A percentile compares a stretch with the other conserved stretches of the same genome.
These are phyloP conservation scores for Hyphantria cunea DNA, from an alignment of 1,140 invertebrate species.

Conservation along the genomic window DNA sequence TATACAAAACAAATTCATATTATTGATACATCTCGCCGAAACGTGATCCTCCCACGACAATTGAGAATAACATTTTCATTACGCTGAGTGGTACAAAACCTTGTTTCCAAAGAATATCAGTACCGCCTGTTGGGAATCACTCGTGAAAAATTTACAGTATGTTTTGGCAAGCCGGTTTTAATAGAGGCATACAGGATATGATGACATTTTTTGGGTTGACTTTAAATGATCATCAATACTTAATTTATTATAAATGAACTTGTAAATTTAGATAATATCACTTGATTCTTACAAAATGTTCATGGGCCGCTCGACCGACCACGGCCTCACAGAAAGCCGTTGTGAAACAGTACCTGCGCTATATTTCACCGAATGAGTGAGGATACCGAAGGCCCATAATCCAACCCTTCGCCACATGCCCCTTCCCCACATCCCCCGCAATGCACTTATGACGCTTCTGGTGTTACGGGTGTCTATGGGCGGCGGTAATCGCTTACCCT, in stretches of 20 bases:
- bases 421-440: too few relatives aligned
- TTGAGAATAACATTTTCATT: conserved; percentile 31
- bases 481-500: too few relatives aligned
- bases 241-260: background rate
- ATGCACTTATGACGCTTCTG: too few relatives aligned
- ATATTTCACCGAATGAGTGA: too few relatives aligned
- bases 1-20: conserved; percentile 27
- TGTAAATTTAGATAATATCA: too few relatives aligned
- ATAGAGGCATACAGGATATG: background rate
- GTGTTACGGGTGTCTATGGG: too few relatives aligned
- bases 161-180: conserved; percentile 9
- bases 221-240: background rate
- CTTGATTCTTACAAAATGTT: too few relatives aligned
- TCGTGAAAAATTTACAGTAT: conserved; percentile 8
- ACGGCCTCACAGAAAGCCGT: too few relatives aligned
- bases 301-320: too few relatives aligned
- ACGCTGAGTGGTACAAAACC: conserved; percentile 21
- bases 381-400: too few relatives aligned
- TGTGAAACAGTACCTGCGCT: too few relatives aligned
- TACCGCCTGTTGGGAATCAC: conserved; percentile 7
- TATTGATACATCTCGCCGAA: conserved; percentile 24
- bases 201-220: background rate
- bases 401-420: too few relatives aligned
- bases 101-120: conserved; percentile 23
- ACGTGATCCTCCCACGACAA: conserved; percentile 28